phyloP scores from a whole-genome alignment of 2,113 vertebrate genomes.

The Silurus glanis region DNA sequence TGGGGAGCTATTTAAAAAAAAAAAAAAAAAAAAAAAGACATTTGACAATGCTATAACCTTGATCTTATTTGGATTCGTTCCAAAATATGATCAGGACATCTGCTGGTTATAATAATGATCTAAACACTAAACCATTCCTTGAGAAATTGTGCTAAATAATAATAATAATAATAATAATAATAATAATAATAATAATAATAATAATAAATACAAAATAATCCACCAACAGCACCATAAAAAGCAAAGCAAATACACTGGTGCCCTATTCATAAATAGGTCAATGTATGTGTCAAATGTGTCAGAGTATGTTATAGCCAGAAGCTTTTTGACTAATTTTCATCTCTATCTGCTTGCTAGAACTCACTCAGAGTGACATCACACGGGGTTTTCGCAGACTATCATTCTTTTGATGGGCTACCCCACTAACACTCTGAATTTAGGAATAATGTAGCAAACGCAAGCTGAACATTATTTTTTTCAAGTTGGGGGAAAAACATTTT shows the following conservation, averaged over 20 bases:
- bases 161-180: too few species aligned
- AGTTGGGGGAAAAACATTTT: neutral
- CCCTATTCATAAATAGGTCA: too few species aligned
- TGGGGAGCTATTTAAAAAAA: neutral
- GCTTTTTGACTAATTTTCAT: too few species aligned
- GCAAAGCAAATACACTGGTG: neutral
- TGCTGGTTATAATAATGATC: neutral
- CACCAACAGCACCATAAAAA: neutral
- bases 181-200: too few species aligned
- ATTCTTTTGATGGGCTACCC: neutral
- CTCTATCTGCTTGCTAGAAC: neutral
- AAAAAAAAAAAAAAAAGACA: neutral
- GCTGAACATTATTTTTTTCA: neutral
- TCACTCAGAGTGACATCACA: neutral
- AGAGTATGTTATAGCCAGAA: neutral
- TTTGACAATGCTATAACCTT: neutral
- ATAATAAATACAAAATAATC: neutral
- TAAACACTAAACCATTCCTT: neutral
- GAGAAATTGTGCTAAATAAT: neutral
- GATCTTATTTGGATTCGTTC: neutral
- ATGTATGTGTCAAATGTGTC: neutral
- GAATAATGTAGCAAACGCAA: neutral
- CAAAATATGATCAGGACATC: neutral
- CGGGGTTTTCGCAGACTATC: neutral
- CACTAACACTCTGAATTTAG: neutral